Conservation (phyloP, 2,113 vertebrate species). For the Falcunculus frontatus region DNA sequence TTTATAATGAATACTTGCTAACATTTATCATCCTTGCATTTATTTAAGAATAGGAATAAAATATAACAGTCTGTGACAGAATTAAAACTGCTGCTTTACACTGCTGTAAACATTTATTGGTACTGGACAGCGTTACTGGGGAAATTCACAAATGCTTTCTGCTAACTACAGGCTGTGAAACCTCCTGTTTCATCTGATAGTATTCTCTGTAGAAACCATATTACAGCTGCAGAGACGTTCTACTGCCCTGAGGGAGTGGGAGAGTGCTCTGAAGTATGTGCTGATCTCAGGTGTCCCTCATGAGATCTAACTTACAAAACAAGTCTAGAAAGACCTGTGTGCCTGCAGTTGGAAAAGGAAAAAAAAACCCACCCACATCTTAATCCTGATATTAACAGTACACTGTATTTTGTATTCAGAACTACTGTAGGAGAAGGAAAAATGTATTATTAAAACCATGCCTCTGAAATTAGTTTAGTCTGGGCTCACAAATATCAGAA, state of each 20-base stretch:
- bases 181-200: not conserved
- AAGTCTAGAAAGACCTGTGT: not conserved
- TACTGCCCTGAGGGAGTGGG: not conserved
- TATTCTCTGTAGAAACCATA: not conserved
- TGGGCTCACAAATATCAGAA: not conserved
- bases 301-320: not conserved
- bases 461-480: slow-evolving; percentile 17
- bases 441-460: not conserved
- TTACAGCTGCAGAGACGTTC: not conserved
- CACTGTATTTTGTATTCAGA: not conserved
- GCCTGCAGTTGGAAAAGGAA: not conserved
- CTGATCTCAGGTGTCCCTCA: not conserved
- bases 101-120: not conserved
- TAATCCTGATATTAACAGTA: not conserved
- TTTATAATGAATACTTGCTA: not conserved
- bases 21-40: not conserved
- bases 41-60: not conserved
- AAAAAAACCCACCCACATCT: not conserved
- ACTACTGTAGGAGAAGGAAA: not conserved
- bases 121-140: not conserved
- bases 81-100: not conserved
- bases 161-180: not conserved
- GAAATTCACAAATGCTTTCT: not conserved
- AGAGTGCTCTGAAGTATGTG: not conserved
- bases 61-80: not conserved